Evolutionary conservation across 2,113 vertebrate genomes (phyloP), one percentile per base, ranked within the genome.

Genomic region (Callocephalon fimbriatum): DNA sequence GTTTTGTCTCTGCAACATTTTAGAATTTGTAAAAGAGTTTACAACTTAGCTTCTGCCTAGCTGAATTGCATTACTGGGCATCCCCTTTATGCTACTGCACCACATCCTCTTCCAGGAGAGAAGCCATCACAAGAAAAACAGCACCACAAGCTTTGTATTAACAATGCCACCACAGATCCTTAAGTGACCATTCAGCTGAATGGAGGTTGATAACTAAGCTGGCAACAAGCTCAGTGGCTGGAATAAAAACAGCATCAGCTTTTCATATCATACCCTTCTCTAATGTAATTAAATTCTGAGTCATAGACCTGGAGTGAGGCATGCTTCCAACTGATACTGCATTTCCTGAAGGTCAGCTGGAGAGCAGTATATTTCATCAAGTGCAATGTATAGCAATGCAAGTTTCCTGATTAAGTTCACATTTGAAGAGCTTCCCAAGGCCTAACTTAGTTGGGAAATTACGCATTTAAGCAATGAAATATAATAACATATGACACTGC

Each of bases 261-360:
- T 91, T 93, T 93, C 51, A 84, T 44, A 84, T 91, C 86, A 26
- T 89, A 62, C 31, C 22, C 79, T 83, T 88, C 95, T 75, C 61
- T 96, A 96, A 95, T 95, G 86, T 90, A 87, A 97, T 96, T 95
- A 93, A 95, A 94, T 87, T 95, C 42, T 87, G 76, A 95, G 79
- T 91, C 95, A 77, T 18, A 94, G 96, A 48, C 79, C 86, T 78
- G 95, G 82, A 72, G 83, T n/a, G 84, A 78, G 88, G 95, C 92
- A 84, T 32, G 21, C 53, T 86, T 95, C 94, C 92, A 96, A 44
- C 32, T 18, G 83, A 82, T 76, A 83, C 83, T 93, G 72, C 63
- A 40, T 65, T 93, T 97, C 72, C 94, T 92, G 88, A 92, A 96
- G 92, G 95, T 95, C 95, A 84, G 56, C 40, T 68, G 79, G 54